Percentiles rank a stretch among this genome's conserved stretches.
Conservation (phyloP, 2,888 invertebrate species). For the Conomelus anceps region DNA sequence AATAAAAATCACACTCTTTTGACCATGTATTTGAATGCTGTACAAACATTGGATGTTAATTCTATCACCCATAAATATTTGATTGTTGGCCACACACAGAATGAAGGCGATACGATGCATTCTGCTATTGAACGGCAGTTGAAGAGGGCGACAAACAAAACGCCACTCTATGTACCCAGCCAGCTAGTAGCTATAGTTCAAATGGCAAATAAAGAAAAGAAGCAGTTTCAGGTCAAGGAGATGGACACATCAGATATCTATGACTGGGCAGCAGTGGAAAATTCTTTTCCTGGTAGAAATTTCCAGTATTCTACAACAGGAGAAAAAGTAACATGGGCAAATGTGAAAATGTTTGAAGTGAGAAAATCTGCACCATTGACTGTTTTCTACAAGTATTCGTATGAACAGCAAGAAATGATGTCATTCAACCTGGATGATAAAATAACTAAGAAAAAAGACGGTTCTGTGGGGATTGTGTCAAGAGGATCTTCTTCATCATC, state of each 20-base stretch:
- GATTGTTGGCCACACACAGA: not conserved
- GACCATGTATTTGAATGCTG: not conserved
- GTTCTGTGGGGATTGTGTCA: not conserved
- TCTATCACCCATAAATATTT: not conserved
- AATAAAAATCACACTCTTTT: not conserved
- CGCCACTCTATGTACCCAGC: not conserved
- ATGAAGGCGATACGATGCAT: not conserved
- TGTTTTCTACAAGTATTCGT: not conserved
- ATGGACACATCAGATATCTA: not conserved
- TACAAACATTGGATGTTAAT: not conserved
- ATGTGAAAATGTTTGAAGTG: not conserved
- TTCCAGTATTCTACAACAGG: not conserved
- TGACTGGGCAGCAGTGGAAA: not conserved
- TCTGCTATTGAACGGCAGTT: not conserved
- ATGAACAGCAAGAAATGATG: not conserved
- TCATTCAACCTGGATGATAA: not conserved
- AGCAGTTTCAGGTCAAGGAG: not conserved
- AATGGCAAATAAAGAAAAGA: not conserved
- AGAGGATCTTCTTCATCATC: no score
- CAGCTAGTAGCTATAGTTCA: not conserved
- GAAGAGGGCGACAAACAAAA: not conserved
- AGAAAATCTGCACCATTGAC: not conserved
- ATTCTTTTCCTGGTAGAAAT: not conserved
- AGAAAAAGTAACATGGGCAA: not conserved
- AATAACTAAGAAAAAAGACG: not conserved